Evolutionary conservation across 2,888 invertebrate species (phyloP).

Genomic region (Lepidonotus clava): DNA sequence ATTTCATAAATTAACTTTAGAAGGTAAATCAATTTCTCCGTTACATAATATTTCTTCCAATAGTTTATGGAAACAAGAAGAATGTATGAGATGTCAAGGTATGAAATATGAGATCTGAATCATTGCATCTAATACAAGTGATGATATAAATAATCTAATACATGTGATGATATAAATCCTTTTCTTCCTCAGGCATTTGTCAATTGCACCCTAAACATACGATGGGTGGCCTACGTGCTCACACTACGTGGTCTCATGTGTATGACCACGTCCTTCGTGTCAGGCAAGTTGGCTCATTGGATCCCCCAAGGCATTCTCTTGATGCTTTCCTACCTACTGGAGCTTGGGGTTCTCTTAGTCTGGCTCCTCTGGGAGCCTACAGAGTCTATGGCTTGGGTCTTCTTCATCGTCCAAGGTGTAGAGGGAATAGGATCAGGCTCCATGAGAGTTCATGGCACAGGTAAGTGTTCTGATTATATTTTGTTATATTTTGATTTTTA

Average conservation of each 20-base stretch:
- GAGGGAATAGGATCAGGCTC: conserved; percentile 17
- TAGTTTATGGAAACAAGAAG: too few relatives aligned
- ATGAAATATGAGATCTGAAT: too few relatives aligned
- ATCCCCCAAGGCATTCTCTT: not conserved
- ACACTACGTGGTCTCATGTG: conserved; percentile 6
- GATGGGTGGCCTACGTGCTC: conserved; percentile 27
- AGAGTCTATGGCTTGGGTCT: not conserved
- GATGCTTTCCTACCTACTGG: not conserved
- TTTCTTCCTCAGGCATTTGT: not conserved
- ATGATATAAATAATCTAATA: too few relatives aligned
- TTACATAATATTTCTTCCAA: too few relatives aligned
- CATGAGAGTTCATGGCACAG: conserved; percentile 1
- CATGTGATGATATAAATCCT: not conserved
- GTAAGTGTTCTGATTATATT: too few relatives aligned
- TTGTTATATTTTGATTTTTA: too few relatives aligned
- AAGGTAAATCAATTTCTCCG: too few relatives aligned
- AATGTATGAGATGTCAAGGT: too few relatives aligned
- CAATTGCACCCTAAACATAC: conserved; percentile 16
- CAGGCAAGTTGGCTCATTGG: not conserved
- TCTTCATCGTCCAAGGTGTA: not conserved
- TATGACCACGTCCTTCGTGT: conserved; percentile 23
- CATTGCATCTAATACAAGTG: too few relatives aligned
- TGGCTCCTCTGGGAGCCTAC: conserved; percentile 5
- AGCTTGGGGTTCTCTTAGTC: not conserved
- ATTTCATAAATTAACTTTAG: too few relatives aligned